These are phyloP conservation scores for Clistopyga incitator DNA, from an alignment of 2,888 invertebrate species.

Conservation along the genomic window DNA sequence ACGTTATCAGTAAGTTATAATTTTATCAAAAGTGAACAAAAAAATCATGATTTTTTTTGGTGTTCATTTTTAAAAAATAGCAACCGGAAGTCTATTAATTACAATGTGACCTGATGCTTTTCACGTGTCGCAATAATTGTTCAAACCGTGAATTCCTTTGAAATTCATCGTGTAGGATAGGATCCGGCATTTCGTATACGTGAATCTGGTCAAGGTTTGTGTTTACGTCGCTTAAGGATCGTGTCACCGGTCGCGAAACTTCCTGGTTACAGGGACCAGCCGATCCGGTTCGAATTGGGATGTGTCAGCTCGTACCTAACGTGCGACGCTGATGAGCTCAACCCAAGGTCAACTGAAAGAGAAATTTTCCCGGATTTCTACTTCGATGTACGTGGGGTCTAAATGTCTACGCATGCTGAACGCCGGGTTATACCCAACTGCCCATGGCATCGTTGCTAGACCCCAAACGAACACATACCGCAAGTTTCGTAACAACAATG, in stretches of 20 bases:
- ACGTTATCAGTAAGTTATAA: too few species aligned
- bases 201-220: slow-evolving; percentile 4
- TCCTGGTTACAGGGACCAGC: slow-evolving; percentile 13
- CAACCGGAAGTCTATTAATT: not conserved
- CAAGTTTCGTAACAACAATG: slow-evolving; percentile 1
- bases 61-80: too few species aligned
- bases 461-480: not conserved
- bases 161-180: not conserved
- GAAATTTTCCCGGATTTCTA: slow-evolving; percentile 62
- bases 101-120: not conserved
- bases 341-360: slow-evolving; percentile 55
- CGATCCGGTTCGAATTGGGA: slow-evolving; percentile 50
- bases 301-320: not conserved
- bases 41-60: too few species aligned
- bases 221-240: not conserved
- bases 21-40: too few species aligned
- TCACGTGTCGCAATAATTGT: not conserved
- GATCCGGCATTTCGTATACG: slow-evolving; percentile 6
- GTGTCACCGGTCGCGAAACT: slow-evolving; percentile 24
- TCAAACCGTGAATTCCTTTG: not conserved
- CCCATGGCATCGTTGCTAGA: not conserved
- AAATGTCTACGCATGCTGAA: slow-evolving; percentile 23
- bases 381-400: slow-evolving; percentile 24
- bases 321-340: slow-evolving; percentile 11
- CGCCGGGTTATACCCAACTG: slow-evolving; percentile 54